Evolutionary conservation across 2,888 invertebrate species (phyloP).

Genomic region (Timema podura): DNA sequence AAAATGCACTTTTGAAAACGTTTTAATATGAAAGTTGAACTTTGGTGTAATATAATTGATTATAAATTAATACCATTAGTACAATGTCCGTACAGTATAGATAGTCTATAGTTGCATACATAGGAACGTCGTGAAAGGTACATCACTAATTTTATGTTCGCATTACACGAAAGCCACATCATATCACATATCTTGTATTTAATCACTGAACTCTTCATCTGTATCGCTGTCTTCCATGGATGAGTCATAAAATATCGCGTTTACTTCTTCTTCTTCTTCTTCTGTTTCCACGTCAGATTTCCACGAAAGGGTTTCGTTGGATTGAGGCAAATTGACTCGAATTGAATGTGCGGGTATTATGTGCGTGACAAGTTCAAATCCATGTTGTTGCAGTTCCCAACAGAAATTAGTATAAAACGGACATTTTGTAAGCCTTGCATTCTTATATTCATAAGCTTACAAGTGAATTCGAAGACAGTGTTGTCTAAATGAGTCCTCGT

Average conservation of each 20-base stretch:
- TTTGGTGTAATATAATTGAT: too few species aligned
- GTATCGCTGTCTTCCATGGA: background rate
- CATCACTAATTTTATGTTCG: too few species aligned
- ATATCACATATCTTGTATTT: too few species aligned
- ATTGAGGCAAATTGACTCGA: background rate
- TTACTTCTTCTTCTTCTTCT: background rate
- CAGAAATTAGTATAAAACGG: background rate
- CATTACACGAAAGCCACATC: too few species aligned
- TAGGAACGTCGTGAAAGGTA: too few species aligned
- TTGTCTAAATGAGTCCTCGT: background rate
- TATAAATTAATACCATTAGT: too few species aligned
- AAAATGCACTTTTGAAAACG: too few species aligned
- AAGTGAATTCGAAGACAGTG: background rate
- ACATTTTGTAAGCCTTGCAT: background rate
- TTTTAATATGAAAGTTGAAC: too few species aligned
- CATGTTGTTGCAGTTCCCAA: background rate
- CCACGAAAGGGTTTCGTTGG: constrained; percentile 1
- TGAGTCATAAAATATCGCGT: background rate
- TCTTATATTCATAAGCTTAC: background rate
- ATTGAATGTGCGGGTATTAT: background rate
- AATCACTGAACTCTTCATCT: too few species aligned
- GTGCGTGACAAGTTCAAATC: background rate
- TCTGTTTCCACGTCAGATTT: background rate
- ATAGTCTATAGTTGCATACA: too few species aligned
- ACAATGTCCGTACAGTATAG: too few species aligned